Evolutionary conservation across 2,113 vertebrate genomes (phyloP), one percentile per base, ranked within the genome.

Genomic region (Illadopsis cleaveri): DNA sequence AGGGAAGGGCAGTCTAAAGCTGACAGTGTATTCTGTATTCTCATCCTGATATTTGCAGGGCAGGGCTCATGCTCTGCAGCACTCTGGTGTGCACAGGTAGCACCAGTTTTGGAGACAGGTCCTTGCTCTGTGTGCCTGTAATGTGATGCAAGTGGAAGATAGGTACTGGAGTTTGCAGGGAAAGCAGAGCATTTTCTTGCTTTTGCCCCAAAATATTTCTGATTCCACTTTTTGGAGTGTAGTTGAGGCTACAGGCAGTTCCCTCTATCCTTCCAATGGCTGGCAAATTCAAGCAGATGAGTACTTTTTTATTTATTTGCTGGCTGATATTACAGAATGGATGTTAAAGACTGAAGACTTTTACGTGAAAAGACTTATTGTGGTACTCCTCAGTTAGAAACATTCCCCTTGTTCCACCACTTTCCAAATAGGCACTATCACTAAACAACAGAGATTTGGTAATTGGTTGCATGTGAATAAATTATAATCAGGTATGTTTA

Each of bases 391-490:
- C 62, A 58, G 53, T 58, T 47, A 68, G 38, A 90, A 69, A 47
- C 64, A 64, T 65, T 33, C 62, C 37, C 88, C 51, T 73, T 33
- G 12, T 66, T 80, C 70, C 31, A 76, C 28, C 28, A 13, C 56
- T 88, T 91, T 22, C 48, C 50, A 71, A 70, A 78, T 38, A 60
- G 38, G 23, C 31, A 37, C 53, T 66, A 45, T 50, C 48, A 70
- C 25, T 85, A 62, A 95, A 92, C 33, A 96, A 51, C 62, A 79
- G 80, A 68, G 45, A 31, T 57, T 85, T 83, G 38, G 60, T 93
- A 94, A 85, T 60, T 75, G 76, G 40, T 58, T 83, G 48, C 64
- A 56, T 33, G 80, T 78, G 70, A 97, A 93, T 97, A 96, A 94
- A 91, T 90, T 68, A 91, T 76, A 50, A 83, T 79, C 64, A 89